Evolutionary conservation across 2,888 invertebrate species (phyloP).

Genomic region (Rhyacophila evoluta): DNA sequence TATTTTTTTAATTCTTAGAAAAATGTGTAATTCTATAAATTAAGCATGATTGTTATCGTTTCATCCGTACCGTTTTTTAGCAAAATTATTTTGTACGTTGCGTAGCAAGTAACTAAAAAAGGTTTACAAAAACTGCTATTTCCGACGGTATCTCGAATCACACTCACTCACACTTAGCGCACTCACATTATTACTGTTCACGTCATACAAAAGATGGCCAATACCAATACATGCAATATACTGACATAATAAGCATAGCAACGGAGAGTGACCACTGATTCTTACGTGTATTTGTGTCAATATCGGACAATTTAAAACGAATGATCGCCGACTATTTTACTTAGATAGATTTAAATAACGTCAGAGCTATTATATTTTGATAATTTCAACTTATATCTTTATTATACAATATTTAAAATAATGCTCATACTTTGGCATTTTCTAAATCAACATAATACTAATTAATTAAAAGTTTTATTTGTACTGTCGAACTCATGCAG

Average conservation of each 20-base stretch:
- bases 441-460: no score
- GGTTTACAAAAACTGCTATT: neutral
- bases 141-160: conserved; percentile 17
- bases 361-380: no score
- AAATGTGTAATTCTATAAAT: no score
- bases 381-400: no score
- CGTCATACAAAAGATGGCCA: conserved; percentile 20
- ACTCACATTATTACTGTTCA: conserved; percentile 15
- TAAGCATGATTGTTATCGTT: no score
- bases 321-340: neutral
- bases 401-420: no score
- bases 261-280: conserved; percentile 20
- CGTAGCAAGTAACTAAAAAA: neutral
- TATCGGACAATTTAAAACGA: neutral
- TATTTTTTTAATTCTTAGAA: no score
- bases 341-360: no score
- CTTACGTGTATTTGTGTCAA: conserved; percentile 22
- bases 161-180: conserved; percentile 10
- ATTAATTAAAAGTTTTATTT: no score
- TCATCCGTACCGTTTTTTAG: no score
- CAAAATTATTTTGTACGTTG: no score
- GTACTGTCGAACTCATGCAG: neutral
- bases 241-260: conserved; percentile 21
- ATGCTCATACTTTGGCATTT: no score
- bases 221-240: conserved; percentile 2